Evolutionary conservation across 2,797 vertebrate genomes (phyloP), one percentile per base, ranked within the genome.

Genomic region (Amphiprion clarkii): DNA sequence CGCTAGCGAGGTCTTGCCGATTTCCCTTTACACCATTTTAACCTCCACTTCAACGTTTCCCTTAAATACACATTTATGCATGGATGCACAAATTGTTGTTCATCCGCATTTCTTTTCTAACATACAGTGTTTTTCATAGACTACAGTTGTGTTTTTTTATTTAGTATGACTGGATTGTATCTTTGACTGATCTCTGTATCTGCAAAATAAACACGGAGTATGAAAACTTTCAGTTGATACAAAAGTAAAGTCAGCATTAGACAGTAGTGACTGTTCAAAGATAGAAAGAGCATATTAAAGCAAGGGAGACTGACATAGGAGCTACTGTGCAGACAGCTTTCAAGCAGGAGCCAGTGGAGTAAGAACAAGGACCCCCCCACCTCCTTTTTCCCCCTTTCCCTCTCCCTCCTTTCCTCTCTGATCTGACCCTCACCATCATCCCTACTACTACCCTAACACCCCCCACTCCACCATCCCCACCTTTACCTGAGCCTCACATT

Each of bases 401-500:
- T 42, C 56, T 82, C 58, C 46, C 48, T 74, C 36, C 60, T 49
- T 33, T 54, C 39, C 56, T 65, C 70, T 82, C 65, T 68, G 79
- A 87, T 85, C 67, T 82, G 62, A 79, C 71, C 66, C 74, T 72
- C 58, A n/a, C 58, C 6, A 14, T 77, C 70, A 49, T 33, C 64
- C 54, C 57, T 58, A 54, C 54, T 31, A 16, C 48, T 64, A 3
- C 27, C 9, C 73, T 27, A 6, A 27, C 61, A n/a, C 19, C 16
- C 13, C n/a, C 44, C 53, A 11, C 60, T 55, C 59, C 27, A 29
- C 39, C 61, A 55, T 56, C 73, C 62, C 74, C 73, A 83, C 82
- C 64, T 87, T 74, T 86, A 91, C 82, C 83, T 83, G 77, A 76
- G 74, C 57, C 74, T 67, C 23, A 16, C 82, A 86, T 82, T 83